Base-by-base conservation (phyloP, 2,113 vertebrate genomes). In the Colius striatus region DNA sequence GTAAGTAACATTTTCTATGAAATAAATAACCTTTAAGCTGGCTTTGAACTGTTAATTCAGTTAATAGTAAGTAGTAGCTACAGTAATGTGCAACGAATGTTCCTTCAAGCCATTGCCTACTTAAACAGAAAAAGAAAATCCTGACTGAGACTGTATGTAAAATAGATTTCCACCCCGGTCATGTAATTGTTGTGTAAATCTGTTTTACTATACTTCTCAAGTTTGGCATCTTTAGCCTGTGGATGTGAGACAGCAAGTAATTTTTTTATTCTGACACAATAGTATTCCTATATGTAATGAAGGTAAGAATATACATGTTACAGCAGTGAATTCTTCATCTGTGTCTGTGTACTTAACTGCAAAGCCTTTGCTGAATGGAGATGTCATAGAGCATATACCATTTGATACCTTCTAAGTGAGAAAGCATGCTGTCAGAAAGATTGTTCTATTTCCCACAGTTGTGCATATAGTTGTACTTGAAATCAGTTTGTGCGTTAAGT, bases 331-430 rank as follows among this genome's bases (percentile, higher is more conserved):
- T 36, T 57, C 27, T 74, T 89, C 34, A 50, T 36, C 65, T 71
- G 27, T 15, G 8, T 57, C 68, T 54, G 32, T 62, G 6, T 21
- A 19, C 36, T 34, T 30, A 50, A 29, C 21, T 84, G 36, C 41
- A n/a, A 12, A 10, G 50, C 34, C 54, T 58, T 70, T 53, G 20
- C 10, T 54, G 58, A 38, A 81, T 54, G 3, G 53, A 73, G 8
- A 50, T 82, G 29, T 18, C 7, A 1, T 1, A 43, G 45, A 57
- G 14, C 19, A 4, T 5, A 0, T 48, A 23, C 0, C 16, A 0
- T 45, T 47, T 53, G 51, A 16, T 86, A 66, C 6, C 15, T 27
- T 22, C 4, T 36, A 41, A 62, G 20, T 41, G 29, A 81, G 61
- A 50, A 27, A 54, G 29, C 6, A 13, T 21, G 17, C 16, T 65